Evolutionary conservation across 2,113 vertebrate species (phyloP).

Genomic region (Planiliza haematocheilus): DNA sequence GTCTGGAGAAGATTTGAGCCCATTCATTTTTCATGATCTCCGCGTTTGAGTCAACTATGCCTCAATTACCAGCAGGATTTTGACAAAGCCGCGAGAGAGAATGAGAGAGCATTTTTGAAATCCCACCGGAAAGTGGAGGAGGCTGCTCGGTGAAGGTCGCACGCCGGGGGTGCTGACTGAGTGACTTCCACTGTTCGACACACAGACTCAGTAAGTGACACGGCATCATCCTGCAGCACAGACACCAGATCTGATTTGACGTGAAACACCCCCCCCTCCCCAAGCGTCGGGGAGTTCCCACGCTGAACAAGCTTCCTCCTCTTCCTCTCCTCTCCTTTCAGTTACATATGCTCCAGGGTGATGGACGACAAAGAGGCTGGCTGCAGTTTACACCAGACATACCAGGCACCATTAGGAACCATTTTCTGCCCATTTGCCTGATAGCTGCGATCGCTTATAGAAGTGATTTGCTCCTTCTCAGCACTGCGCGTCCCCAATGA

Average conservation of each 20-base stretch:
- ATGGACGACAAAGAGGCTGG: constrained; percentile 65
- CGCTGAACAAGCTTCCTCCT: constrained; percentile 53
- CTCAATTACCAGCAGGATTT: constrained; percentile 52
- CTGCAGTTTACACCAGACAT: constrained; percentile 67
- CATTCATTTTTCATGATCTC: constrained; percentile 53
- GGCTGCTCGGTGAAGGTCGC: constrained; percentile 49
- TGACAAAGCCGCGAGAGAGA: constrained; percentile 41
- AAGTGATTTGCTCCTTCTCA: constrained; percentile 68
- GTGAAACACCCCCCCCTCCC: constrained; percentile 50
- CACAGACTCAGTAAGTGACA: constrained; percentile 40
- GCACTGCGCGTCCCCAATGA: constrained; percentile 54
- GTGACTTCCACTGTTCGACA: constrained; percentile 41
- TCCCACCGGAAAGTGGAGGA: constrained; percentile 33
- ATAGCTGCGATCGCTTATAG: constrained; percentile 74
- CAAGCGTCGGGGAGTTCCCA: constrained; percentile 50
- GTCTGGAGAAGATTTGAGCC: neutral
- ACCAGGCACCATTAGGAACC: constrained; percentile 75
- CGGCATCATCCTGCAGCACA: constrained; percentile 30
- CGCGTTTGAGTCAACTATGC: constrained; percentile 37
- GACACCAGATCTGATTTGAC: constrained; percentile 60
- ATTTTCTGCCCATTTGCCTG: constrained; percentile 78
- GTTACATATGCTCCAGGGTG: constrained; percentile 66
- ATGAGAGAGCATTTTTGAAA: constrained; percentile 20
- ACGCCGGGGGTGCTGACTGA: constrained; percentile 14
- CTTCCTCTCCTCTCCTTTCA: constrained; percentile 31